Evolutionary conservation across 2,888 invertebrate genomes (phyloP).

Genomic region (Agrotis puta): DNA sequence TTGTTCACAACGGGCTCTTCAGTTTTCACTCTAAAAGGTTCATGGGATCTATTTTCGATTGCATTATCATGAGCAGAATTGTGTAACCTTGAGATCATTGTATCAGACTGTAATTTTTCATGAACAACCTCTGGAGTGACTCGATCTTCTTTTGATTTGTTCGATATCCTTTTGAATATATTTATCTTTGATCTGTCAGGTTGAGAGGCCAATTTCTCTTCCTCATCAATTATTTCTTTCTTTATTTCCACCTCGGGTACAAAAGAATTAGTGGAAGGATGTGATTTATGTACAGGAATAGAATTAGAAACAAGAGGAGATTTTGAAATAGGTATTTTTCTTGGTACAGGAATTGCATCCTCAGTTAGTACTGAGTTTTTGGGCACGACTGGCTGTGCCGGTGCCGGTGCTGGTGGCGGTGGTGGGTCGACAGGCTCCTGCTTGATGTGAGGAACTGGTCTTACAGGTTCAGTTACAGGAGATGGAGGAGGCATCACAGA

Average conservation of each 20-base stretch:
- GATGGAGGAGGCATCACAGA: constrained; percentile 74
- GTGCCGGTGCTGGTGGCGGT: constrained; percentile 20
- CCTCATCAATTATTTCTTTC: constrained; percentile 88
- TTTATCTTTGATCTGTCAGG: constrained; percentile 96
- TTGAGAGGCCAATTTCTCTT: constrained; percentile 93
- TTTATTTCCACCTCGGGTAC: constrained; percentile 86
- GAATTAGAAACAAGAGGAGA: constrained; percentile 86
- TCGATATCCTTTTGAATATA: constrained; percentile 96
- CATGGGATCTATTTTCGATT: constrained; percentile 75
- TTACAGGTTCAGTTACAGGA: constrained; percentile 74
- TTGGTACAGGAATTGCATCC: constrained; percentile 87
- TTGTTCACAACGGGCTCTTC: constrained; percentile 87
- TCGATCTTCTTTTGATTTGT: constrained; percentile 93
- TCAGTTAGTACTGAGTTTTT: constrained; percentile 74
- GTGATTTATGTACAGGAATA: constrained; percentile 79
- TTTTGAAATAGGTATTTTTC: constrained; percentile 88
- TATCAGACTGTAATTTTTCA: constrained; percentile 84
- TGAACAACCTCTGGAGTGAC: constrained; percentile 82
- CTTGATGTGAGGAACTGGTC: constrained; percentile 78
- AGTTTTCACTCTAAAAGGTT: constrained; percentile 79
- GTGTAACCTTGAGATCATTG: constrained; percentile 87
- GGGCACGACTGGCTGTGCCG: constrained; percentile 62
- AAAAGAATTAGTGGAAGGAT: constrained; percentile 76
- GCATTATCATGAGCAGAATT: constrained; percentile 79
- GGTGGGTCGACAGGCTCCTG: constrained; percentile 82